phyloP scores from a whole-genome alignment of 2,113 vertebrate genomes.

The Chlorodrepanis virens region DNA sequence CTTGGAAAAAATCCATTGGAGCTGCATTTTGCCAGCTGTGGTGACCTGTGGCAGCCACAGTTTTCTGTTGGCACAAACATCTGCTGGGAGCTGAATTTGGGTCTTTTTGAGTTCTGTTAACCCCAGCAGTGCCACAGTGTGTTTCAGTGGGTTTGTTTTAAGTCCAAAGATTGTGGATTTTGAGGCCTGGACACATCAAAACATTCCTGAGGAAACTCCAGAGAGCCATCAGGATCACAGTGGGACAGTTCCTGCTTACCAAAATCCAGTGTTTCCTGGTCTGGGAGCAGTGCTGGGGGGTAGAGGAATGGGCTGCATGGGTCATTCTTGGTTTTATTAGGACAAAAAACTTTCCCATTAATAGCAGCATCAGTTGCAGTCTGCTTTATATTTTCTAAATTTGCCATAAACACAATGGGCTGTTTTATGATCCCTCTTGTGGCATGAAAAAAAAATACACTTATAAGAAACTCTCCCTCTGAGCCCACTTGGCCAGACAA shows the following conservation, averaged over 20 bases:
- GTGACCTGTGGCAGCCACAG: background rate
- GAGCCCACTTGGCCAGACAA: slow-evolving; percentile 52
- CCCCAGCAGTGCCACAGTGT: background rate
- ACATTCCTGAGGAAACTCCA: background rate
- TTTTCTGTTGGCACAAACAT: background rate
- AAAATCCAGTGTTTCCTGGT: fast-evolving
- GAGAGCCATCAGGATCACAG: background rate
- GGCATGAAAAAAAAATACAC: slow-evolving; percentile 40
- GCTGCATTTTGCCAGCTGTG: background rate
- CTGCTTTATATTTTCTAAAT: slow-evolving; percentile 17
- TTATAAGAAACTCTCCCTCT: background rate
- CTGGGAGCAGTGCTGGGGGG: background rate
- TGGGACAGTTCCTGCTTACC: background rate
- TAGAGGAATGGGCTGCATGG: background rate
- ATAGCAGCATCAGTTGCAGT: background rate
- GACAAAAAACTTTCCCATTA: slow-evolving; percentile 9
- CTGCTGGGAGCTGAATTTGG: background rate
- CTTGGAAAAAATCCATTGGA: background rate
- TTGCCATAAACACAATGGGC: slow-evolving; percentile 33
- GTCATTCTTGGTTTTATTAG: background rate
- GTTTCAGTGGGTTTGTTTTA: background rate
- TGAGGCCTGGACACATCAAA: background rate
- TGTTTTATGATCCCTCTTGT: slow-evolving; percentile 65
- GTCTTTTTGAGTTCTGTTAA: background rate
- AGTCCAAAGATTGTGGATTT: background rate